phyloP scores from a whole-genome alignment of 2,888 invertebrate species.

The Yponomeuta malinellus region DNA sequence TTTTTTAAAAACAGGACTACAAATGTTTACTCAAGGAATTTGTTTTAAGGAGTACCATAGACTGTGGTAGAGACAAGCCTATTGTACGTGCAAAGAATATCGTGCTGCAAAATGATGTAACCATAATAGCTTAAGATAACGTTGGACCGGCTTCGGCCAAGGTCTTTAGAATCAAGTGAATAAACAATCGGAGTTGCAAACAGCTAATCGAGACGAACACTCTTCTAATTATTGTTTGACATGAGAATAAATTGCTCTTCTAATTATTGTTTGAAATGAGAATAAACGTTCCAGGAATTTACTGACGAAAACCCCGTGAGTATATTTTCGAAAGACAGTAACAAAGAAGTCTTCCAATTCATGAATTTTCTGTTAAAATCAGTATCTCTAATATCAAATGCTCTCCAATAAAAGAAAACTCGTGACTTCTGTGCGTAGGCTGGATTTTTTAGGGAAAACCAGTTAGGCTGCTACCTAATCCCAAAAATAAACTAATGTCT shows the following conservation, averaged over 20 bases:
- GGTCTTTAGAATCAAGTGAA: constrained; percentile 22
- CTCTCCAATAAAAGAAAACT: too few relatives aligned
- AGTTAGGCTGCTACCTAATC: neutral
- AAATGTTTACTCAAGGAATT: too few relatives aligned
- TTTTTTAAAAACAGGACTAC: neutral
- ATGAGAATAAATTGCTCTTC: constrained; percentile 23
- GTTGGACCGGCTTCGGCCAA: constrained; percentile 26
- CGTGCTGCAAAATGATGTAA: constrained; percentile 12
- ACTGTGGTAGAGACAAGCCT: neutral
- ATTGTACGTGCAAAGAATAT: constrained; percentile 4
- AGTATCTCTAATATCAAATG: too few relatives aligned
- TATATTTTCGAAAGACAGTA: neutral
- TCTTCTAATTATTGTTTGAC: constrained; percentile 31
- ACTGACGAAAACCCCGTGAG: neutral
- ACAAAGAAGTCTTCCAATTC: neutral
- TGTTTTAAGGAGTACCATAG: neutral
- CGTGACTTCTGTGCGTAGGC: too few relatives aligned
- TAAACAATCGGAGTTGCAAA: constrained; percentile 33
- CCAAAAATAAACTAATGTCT: constrained; percentile 3
- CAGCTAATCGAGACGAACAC: constrained; percentile 36
- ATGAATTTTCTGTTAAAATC: too few relatives aligned
- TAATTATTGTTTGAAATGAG: constrained; percentile 30
- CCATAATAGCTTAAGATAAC: constrained; percentile 21
- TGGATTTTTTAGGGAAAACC: neutral
- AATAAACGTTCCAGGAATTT: constrained; percentile 20